Evolutionary conservation across 2,888 invertebrate species (phyloP), one percentile per base, ranked within the genome.

Genomic region (Cheilosia variabilis): DNA sequence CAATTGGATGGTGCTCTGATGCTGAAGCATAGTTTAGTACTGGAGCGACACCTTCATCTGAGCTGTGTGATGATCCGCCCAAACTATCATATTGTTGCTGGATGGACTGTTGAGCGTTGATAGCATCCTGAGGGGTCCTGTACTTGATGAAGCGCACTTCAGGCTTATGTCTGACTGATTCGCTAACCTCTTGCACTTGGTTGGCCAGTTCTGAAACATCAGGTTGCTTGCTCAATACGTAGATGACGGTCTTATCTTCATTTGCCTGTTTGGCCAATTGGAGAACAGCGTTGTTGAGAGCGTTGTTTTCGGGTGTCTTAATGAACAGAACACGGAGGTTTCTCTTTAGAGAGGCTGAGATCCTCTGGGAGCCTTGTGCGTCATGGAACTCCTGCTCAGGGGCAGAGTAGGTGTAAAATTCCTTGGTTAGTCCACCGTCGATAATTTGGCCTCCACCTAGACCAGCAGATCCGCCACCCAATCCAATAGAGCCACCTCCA

Each of bases 101-200:
- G 73, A 92, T 91, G 63, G 89, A 87, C 1, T 88, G 89, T 88
- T 91, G 91, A 9, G 92, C 92, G 62, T 91, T 90, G 81, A 89
- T 89, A 69, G 92, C 91, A 88, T 92, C 92, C 87, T 91, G 89
- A 1, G 87, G 89, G 2, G 91, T 92, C 69, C 91, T 91, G 88
- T 92, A 92, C 87, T 92, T 92, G 87, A 92, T 90, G 78, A 91
- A 91, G 82, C 90, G 91, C 4, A 91, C 91, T 87, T 91, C 91
- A 80, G 91, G 91, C 84, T 90, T 90, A 86, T 90, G 89, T 82
- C 89, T 89, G 87, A 78, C 88, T 78, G 89, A 88, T 87, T 87
- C 87, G 68, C 89, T 88, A 79, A 90, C 76, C 71, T 89, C 79
- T 78, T 90, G 91, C 73, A 90, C 81, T 77, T 89, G 90, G 87